Base-by-base conservation (phyloP, 2,113 vertebrate species). In the Puntigrus tetrazona region DNA sequence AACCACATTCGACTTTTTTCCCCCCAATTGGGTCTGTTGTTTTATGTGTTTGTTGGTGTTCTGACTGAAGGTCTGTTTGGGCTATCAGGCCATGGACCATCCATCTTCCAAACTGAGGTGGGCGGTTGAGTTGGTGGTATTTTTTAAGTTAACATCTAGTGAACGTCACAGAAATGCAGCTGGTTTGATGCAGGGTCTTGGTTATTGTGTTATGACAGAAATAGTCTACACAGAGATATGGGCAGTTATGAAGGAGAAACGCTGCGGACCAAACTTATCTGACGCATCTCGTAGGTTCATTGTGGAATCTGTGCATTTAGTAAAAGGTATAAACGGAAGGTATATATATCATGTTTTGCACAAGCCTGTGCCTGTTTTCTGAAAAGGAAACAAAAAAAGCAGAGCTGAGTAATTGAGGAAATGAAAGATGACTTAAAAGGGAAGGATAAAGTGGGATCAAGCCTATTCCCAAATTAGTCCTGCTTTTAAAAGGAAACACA, bases 151-250 rank as follows among this genome's bases (percentile, higher is more conserved):
- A n/a, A 57, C 80, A 61, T 72, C 22, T 78, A 83, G 76, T 70
- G 59, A 81, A 84, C 3, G 31, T 29, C 67, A 70, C 67, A 47
- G 84, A 82, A 83, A 52, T 59, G 72, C 18, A 45, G 76, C 25
- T 25, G 57, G 50, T 36, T 57, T 69, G 36, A 80, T 27, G 9
- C 52, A 81, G 25, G 70, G 41, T 61, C 34, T 81, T 14, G 16
- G 74, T 69, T n/a, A n/a, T n/a, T 70, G 52, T 81, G 85, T 86
- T 86, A 47, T 81, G 78, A 87, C 81, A 87, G 36, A 86, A 74
- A 84, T 14, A 36, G 34, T 47, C 55, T 27, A n/a, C n/a, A n/a
- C 10, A 18, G 43, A 10, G 45, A 75, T 38, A 43, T 57, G 11
- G 45, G 29, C 43, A 52, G 43, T n/a, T 52, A 36, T 57, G 59